Percentiles rank a stretch among this genome's conserved stretches.
Conservation (phyloP, 2,888 invertebrate genomes). For the Amblyjoppa proteus region DNA sequence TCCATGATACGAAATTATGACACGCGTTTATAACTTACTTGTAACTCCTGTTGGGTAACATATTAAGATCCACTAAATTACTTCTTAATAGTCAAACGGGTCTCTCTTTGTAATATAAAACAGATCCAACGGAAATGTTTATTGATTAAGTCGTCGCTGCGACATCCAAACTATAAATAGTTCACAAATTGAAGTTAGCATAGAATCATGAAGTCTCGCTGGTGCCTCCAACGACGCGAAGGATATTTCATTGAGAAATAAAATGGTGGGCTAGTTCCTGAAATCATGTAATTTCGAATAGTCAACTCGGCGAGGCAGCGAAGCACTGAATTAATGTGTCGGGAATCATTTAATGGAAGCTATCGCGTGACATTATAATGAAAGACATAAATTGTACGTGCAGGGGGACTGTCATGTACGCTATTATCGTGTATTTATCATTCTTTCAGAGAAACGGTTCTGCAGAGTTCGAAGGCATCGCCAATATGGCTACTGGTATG, state of each 20-base stretch:
- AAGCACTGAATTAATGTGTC: background rate
- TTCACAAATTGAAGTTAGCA: constrained; percentile 2
- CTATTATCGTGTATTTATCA: constrained; percentile 19
- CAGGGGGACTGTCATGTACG: background rate
- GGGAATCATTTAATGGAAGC: background rate
- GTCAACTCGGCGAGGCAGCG: background rate
- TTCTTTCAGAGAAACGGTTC: constrained; percentile 91
- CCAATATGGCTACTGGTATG: constrained; percentile 91
- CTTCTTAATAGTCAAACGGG: constrained; percentile 76
- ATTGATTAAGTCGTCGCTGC: constrained; percentile 75
- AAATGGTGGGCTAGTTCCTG: background rate
- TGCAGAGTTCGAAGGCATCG: constrained; percentile 90
- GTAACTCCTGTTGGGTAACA: background rate
- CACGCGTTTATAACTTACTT: background rate
- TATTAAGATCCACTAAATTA: constrained; percentile 75
- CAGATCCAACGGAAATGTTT: constrained; percentile 76
- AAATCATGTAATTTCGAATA: background rate
- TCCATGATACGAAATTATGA: background rate
- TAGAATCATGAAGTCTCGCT: background rate
- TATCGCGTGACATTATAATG: background rate
- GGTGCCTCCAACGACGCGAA: background rate
- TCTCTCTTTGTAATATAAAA: constrained; percentile 77
- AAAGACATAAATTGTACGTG: background rate
- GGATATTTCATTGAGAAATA: background rate
- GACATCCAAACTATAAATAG: constrained; percentile 8